These are phyloP conservation scores for Distichodus sexfasciatus DNA, from an alignment of 2,797 vertebrate genomes.

Conservation along the genomic window DNA sequence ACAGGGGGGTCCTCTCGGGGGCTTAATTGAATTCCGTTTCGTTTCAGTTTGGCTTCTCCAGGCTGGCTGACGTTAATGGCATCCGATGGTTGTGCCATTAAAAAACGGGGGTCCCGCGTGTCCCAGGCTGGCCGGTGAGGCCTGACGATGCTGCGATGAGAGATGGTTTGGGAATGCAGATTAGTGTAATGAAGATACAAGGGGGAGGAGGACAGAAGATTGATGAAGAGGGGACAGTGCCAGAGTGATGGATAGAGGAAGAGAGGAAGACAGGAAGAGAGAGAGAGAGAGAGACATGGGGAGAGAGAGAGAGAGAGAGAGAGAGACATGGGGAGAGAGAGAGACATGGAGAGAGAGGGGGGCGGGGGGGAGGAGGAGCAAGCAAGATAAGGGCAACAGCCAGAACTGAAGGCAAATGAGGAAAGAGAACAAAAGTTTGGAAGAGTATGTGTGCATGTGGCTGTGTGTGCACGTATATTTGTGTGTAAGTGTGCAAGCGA, in stretches of 20 bases:
- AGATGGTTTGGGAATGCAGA: slow-evolving; percentile 60
- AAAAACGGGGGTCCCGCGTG: slow-evolving; percentile 39
- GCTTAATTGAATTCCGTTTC: slow-evolving; percentile 53
- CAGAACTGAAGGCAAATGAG: no score
- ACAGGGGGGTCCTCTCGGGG: slow-evolving; percentile 5
- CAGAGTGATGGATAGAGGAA: slow-evolving; percentile 38
- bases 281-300: slow-evolving; percentile 3
- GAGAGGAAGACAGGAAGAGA: slow-evolving; percentile 17
- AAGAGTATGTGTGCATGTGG: no score
- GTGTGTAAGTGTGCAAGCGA: no score
- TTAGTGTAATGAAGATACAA: slow-evolving; percentile 49
- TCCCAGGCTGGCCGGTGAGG: slow-evolving; percentile 21
- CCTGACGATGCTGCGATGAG: slow-evolving; percentile 38
- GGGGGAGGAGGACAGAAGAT: slow-evolving; percentile 41
- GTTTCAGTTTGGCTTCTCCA: slow-evolving; percentile 45
- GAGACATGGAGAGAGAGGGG: slow-evolving; percentile 40
- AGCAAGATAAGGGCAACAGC: no score
- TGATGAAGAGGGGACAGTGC: slow-evolving; percentile 47
- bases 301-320: slow-evolving; percentile 10
- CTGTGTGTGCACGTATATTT: no score
- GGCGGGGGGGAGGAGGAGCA: no score
- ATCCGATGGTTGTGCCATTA: slow-evolving; percentile 56
- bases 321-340: slow-evolving; percentile 13
- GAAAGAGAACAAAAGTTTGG: no score
- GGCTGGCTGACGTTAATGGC: slow-evolving; percentile 56